Percentiles rank a stretch among this genome's conserved stretches.
phyloP scores from a whole-genome alignment of 2,113 vertebrate genomes.

The Odobenus rosmarus region DNA sequence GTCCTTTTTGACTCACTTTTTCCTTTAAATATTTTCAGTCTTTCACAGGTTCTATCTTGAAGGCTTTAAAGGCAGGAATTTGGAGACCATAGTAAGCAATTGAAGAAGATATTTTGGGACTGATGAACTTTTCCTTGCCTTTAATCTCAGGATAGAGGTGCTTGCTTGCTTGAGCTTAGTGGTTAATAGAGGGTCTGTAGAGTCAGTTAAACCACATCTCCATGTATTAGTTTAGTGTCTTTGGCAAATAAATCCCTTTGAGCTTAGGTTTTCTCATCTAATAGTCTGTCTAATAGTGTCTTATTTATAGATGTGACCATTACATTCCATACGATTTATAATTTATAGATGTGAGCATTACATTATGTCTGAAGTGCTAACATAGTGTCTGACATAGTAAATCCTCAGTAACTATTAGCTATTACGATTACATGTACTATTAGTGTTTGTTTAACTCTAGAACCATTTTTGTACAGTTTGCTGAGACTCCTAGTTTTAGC shows the following conservation, averaged over 20 bases:
- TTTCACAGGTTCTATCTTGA: neutral
- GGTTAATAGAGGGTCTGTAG: neutral
- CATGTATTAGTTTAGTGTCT: neutral
- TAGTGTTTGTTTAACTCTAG: constrained; percentile 25
- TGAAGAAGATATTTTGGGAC: constrained; percentile 24
- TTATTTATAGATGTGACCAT: constrained; percentile 33
- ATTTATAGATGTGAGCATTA: constrained; percentile 26
- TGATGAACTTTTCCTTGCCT: neutral
- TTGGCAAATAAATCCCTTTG: constrained; percentile 13
- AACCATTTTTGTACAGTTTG: constrained; percentile 6
- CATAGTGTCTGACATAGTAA: constrained; percentile 26
- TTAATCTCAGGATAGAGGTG: neutral
- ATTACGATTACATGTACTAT: neutral
- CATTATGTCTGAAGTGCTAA: neutral
- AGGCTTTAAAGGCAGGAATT: neutral
- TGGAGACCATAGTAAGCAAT: neutral
- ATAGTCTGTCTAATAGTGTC: neutral
- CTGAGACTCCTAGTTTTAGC: constrained; percentile 33
- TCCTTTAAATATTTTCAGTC: constrained; percentile 8
- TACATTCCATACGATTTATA: neutral
- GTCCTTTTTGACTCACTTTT: constrained; percentile 12
- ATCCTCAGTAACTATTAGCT: neutral
- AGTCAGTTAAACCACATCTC: neutral
- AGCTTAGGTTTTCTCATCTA: constrained; percentile 8
- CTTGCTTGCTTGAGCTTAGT: neutral